A percentile compares a stretch with the other conserved stretches of the same genome.
Evolutionary conservation across 2,888 invertebrate genomes (phyloP).

Genomic region (Isoperla grammatica): DNA sequence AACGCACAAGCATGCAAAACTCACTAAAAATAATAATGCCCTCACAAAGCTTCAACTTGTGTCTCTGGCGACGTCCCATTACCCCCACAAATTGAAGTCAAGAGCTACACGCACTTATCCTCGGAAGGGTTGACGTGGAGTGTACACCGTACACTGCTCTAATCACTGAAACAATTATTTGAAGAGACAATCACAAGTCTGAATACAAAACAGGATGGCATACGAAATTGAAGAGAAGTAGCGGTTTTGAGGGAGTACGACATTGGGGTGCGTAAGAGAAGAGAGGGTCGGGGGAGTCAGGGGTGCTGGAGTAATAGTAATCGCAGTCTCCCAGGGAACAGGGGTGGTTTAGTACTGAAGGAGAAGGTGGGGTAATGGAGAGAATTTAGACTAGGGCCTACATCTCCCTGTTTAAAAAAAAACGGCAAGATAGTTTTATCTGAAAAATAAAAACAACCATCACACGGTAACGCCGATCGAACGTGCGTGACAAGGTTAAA

Average conservation of each 20-base stretch:
- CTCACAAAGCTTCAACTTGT: too few species aligned
- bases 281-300: not conserved
- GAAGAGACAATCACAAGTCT: constrained; percentile 12
- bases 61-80: too few species aligned
- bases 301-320: not conserved
- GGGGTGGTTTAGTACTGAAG: not conserved
- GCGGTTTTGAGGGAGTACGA: not conserved
- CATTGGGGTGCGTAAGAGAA: not conserved
- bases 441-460: too few species aligned
- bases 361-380: constrained; percentile 7
- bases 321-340: not conserved
- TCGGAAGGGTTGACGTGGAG: not conserved
- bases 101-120: too few species aligned
- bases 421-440: not conserved
- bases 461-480: too few species aligned
- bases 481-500: not conserved
- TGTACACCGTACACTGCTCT: constrained; percentile 14
- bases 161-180: constrained; percentile 16
- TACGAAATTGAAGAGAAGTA: constrained; percentile 1
- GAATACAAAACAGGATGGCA: constrained; percentile 3
- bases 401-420: constrained; percentile 11
- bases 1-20: too few species aligned
- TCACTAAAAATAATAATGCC: too few species aligned
- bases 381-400: constrained; percentile 9
- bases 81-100: too few species aligned